Base-by-base conservation (phyloP, 1,140 invertebrate genomes). In the Triops cancriformis region DNA sequence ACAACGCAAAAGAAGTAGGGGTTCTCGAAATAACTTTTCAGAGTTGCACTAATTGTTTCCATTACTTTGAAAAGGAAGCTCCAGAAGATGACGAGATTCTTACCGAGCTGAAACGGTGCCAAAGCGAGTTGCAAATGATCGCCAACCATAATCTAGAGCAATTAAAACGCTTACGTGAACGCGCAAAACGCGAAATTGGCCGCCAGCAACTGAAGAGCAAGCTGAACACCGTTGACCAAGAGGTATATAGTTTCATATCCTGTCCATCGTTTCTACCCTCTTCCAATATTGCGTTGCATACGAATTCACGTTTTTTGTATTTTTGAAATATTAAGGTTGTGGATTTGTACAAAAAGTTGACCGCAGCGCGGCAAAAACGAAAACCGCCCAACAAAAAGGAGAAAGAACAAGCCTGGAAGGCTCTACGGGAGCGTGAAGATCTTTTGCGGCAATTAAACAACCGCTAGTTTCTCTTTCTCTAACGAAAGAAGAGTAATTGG, bases 11-110 rank as follows among this genome's bases (percentile, higher is more conserved):
- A 23, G 89, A 91, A 82, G 85, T 88, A 1, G 80, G 81, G 75
- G 78, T 80, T 77, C 79, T 80, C 18, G 27, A n/a, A 31, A 18
- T 31, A 73, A 26, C 3, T 72, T 64, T 18, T 43, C n/a, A 75
- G 18, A 9, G 43, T 31, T 11, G 14, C 23, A 0, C 18, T 26
- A 43, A 37, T n/a, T 73, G 14, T 73, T 18, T 45, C 18, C 26
- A 23, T 9, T 4, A 73, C 14, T 41, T 79, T 80, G 23, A 28
- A 14, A 45, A 23, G 11, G 85, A 85, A 31, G 85, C 89, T 81
- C 88, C 91, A 5, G 91, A 93, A 80, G 51, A 64, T 23, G 94
- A 97, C 85, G 94, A 96, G 83, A 93, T 97, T 81, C 83, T 95
- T 76, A 83, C 87, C 10, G 94, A 96, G 86, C 91, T 97, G 31